These are phyloP conservation scores for Grammomys surdaster DNA, from an alignment of 2,113 vertebrate genomes.

Conservation along the genomic window DNA sequence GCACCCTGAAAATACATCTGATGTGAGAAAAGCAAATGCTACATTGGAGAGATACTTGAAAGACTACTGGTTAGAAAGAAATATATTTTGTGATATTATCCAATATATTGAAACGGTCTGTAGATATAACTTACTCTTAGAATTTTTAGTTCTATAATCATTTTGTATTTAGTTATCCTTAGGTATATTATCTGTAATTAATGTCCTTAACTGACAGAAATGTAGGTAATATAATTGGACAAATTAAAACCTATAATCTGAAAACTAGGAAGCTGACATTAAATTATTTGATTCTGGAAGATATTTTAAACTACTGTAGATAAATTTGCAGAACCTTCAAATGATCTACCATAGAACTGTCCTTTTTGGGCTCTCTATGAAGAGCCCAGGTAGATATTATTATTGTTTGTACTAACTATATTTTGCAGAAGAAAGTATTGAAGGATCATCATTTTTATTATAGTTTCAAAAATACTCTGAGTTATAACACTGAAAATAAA, in stretches of 20 bases:
- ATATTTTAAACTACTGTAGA: not conserved
- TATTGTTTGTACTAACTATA: not conserved
- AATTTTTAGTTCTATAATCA: not conserved
- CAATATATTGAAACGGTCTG: not conserved
- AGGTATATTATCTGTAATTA: not conserved
- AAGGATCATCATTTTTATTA: not conserved
- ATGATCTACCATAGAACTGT: not conserved
- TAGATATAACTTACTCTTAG: not conserved
- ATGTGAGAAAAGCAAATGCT: not conserved
- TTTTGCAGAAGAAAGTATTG: not conserved
- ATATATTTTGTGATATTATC: not conserved
- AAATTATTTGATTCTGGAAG: not conserved
- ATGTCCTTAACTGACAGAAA: not conserved
- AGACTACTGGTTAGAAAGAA: fast-evolving
- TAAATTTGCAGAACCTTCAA: not conserved
- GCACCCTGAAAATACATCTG: not conserved
- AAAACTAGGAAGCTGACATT: not conserved
- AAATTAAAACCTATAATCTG: not conserved
- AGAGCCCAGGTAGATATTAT: not conserved
- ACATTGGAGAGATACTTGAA: not conserved
- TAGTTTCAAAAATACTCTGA: not conserved
- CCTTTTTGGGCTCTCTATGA: not conserved
- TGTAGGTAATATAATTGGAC: not conserved
- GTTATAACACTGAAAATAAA: not conserved
- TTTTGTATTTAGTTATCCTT: not conserved